These are phyloP conservation scores for Sthenelais limicola DNA, from an alignment of 2,888 invertebrate genomes.

Conservation along the genomic window DNA sequence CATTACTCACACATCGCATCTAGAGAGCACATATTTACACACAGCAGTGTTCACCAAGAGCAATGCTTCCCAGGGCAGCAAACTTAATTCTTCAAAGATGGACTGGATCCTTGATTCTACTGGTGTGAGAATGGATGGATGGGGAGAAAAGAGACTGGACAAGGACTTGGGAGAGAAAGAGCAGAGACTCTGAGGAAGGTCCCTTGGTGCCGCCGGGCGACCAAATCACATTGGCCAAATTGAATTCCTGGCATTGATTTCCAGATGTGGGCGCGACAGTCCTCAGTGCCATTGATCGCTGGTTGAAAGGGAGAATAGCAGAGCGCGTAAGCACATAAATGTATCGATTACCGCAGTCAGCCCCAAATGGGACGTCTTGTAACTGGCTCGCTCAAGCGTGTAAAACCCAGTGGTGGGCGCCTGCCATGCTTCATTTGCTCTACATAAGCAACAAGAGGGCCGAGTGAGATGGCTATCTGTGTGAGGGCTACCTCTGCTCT, in stretches of 20 bases:
- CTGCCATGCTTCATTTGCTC: constrained; percentile 15
- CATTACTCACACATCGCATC: too few species aligned
- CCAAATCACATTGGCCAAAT: constrained; percentile 38
- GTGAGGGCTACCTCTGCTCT: too few species aligned
- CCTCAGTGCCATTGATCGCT: constrained; percentile 35
- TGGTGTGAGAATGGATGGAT: too few species aligned
- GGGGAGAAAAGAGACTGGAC: not conserved
- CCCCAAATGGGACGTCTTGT: not conserved
- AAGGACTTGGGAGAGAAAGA: not conserved
- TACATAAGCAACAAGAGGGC: constrained; percentile 13
- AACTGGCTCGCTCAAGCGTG: constrained; percentile 12
- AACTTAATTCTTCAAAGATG: too few species aligned
- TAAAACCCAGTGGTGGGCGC: not conserved
- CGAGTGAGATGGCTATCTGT: too few species aligned
- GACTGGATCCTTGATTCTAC: too few species aligned
- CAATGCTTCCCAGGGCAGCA: too few species aligned
- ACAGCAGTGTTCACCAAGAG: too few species aligned
- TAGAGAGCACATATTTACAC: too few species aligned
- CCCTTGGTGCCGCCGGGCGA: not conserved
- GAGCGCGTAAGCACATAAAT: constrained; percentile 36
- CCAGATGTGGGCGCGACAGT: constrained; percentile 27
- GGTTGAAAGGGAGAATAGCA: constrained; percentile 29
- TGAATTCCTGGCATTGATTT: constrained; percentile 35
- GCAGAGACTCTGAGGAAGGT: not conserved
- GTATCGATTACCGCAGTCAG: constrained; percentile 15